Evolutionary conservation across 2,113 vertebrate genomes (phyloP).

Genomic region (Megaceryle torquata): DNA sequence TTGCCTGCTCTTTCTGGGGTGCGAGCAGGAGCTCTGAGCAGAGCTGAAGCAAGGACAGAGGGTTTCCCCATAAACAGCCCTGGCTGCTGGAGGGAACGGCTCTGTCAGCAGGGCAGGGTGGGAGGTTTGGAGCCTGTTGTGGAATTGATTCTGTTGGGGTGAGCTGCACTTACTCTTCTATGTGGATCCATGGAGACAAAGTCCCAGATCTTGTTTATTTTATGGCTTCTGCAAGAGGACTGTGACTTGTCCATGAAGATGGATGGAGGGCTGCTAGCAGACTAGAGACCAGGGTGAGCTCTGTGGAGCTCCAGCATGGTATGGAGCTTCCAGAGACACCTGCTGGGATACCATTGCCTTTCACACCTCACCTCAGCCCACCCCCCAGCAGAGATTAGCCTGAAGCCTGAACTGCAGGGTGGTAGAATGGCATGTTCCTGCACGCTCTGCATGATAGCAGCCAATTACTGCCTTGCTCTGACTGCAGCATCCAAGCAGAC

Average conservation of each 20-base stretch:
- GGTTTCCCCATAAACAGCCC: background rate
- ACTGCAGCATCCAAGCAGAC: background rate
- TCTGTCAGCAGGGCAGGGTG: background rate
- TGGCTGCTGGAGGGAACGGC: background rate
- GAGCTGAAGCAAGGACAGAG: background rate
- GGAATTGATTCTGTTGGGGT: background rate
- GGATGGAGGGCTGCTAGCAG: background rate
- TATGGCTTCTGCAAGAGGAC: background rate
- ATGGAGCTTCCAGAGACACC: background rate
- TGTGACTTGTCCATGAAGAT: background rate
- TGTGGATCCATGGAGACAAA: background rate
- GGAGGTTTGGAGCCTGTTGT: background rate
- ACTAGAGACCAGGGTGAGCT: background rate
- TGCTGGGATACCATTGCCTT: background rate
- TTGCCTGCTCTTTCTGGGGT: background rate
- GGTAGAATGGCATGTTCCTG: background rate
- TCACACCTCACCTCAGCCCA: background rate
- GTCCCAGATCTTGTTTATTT: background rate
- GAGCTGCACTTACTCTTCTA: background rate
- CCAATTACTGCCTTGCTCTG: background rate
- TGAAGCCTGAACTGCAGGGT: background rate
- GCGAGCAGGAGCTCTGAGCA: background rate
- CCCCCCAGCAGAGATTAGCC: background rate
- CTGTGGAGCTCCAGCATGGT: background rate
- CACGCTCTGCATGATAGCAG: background rate